These are phyloP conservation scores for Cryptus armator DNA, from an alignment of 2,888 invertebrate genomes.

Conservation along the genomic window DNA sequence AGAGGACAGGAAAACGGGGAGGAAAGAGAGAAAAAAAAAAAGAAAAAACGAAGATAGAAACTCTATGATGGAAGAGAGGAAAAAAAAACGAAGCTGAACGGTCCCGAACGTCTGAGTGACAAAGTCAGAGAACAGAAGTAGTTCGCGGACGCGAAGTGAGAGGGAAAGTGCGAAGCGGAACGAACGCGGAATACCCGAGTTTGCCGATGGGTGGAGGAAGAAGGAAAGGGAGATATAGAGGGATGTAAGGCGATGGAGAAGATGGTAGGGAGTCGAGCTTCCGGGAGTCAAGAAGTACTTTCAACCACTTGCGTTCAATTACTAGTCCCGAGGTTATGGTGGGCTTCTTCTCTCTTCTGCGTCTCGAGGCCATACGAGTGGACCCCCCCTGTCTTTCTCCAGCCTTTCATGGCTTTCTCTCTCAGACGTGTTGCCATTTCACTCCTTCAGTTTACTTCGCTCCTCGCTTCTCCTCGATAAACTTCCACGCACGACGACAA, in stretches of 20 bases:
- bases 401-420: slow-evolving; percentile 36
- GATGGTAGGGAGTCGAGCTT: slow-evolving; percentile 62
- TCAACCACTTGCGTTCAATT: slow-evolving; percentile 83
- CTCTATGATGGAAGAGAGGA: neutral
- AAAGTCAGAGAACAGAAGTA: slow-evolving; percentile 36
- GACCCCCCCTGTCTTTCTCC: slow-evolving; percentile 55
- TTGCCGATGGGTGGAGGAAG: slow-evolving; percentile 29
- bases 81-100: slow-evolving; percentile 20
- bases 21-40: slow-evolving; percentile 16
- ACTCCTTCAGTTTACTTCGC: slow-evolving; percentile 57
- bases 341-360: slow-evolving; percentile 71
- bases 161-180: slow-evolving; percentile 38
- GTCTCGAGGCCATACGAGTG: slow-evolving; percentile 58
- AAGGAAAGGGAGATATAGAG: slow-evolving; percentile 59
- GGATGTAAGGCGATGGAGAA: slow-evolving; percentile 43
- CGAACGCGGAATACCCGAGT: slow-evolving; percentile 39
- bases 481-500: slow-evolving; percentile 59
- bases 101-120: slow-evolving; percentile 32
- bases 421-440: slow-evolving; percentile 45
- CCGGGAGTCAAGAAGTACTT: slow-evolving; percentile 76
- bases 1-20: slow-evolving; percentile 8
- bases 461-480: slow-evolving; percentile 59
- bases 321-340: slow-evolving; percentile 80
- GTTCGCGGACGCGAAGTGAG: slow-evolving; percentile 56
- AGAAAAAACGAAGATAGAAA: slow-evolving; percentile 22